phyloP scores from a whole-genome alignment of 2,888 invertebrate genomes.

The Euclidia mi region DNA sequence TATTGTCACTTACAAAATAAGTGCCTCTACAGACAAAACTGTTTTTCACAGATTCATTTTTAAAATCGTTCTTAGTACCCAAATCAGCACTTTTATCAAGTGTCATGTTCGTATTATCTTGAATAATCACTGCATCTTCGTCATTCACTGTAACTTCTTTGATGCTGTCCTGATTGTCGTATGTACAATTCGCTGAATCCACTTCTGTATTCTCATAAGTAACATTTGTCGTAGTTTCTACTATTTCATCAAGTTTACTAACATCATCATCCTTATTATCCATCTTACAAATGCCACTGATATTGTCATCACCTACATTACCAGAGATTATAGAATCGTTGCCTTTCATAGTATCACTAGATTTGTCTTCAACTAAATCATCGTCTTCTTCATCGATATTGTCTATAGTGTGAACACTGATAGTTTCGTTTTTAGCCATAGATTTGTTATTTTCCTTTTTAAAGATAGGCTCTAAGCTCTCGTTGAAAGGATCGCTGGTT shows the following conservation, averaged over 20 bases:
- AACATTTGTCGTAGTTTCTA: constrained; percentile 1
- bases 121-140: constrained; percentile 6
- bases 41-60: constrained; percentile 21
- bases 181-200: constrained; percentile 24
- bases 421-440: constrained; percentile 45
- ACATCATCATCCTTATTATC: constrained; percentile 7
- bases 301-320: constrained; percentile 54
- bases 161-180: constrained; percentile 4
- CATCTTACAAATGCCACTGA: constrained; percentile 23
- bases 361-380: constrained; percentile 57
- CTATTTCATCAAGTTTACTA: constrained; percentile 13
- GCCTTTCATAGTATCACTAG: constrained; percentile 55
- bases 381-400: constrained; percentile 47
- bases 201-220: constrained; percentile 4
- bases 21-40: constrained; percentile 40
- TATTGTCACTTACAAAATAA: constrained; percentile 45
- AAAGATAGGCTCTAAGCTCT: constrained; percentile 79
- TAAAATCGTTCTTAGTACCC: neutral
- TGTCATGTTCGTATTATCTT: constrained; percentile 4
- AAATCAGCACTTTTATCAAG: constrained; percentile 9
- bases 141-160: constrained; percentile 3
- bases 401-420: constrained; percentile 43
- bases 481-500: constrained; percentile 68
- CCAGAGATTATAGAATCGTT: constrained; percentile 38
- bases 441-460: constrained; percentile 72